Percentiles rank a stretch among this genome's conserved stretches.
These are phyloP conservation scores for Papilio elwesi DNA, from an alignment of 2,888 invertebrate species.

Conservation along the genomic window DNA sequence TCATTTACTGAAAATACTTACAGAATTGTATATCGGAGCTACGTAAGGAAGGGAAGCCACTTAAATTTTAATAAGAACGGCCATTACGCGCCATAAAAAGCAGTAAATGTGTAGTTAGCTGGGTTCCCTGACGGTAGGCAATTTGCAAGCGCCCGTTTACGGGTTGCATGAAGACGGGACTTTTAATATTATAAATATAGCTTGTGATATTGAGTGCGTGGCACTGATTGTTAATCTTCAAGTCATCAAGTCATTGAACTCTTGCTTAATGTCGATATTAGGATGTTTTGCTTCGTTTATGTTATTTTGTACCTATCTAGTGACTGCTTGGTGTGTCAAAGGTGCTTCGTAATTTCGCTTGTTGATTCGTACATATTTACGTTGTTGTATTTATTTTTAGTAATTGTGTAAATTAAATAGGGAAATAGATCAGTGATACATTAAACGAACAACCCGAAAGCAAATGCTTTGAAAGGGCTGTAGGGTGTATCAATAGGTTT, in stretches of 20 bases:
- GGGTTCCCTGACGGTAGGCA: slow-evolving; percentile 61
- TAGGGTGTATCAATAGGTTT: no score
- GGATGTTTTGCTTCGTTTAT: neutral
- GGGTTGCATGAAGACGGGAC: slow-evolving; percentile 31
- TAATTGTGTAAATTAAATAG: no score
- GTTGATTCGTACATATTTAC: no score
- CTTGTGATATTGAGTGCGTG: slow-evolving; percentile 13
- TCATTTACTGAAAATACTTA: slow-evolving; percentile 55
- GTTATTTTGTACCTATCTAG: no score
- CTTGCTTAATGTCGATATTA: neutral
- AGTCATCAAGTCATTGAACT: slow-evolving; percentile 20
- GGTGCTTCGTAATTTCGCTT: neutral
- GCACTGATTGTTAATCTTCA: slow-evolving; percentile 1
- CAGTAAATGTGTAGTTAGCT: slow-evolving; percentile 79
- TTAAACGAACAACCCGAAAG: no score
- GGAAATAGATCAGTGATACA: no score
- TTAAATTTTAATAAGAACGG: slow-evolving; percentile 82
- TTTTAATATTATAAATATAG: slow-evolving; percentile 26
- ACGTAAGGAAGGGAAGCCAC: slow-evolving; percentile 74
- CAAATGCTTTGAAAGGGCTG: no score
- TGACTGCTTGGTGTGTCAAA: no score
- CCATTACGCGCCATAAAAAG: slow-evolving; percentile 80
- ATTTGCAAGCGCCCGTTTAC: slow-evolving; percentile 52
- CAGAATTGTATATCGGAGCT: slow-evolving; percentile 62
- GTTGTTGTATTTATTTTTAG: no score